phyloP scores from a whole-genome alignment of 2,797 vertebrate genomes.

The Protonibea diacanthus region DNA sequence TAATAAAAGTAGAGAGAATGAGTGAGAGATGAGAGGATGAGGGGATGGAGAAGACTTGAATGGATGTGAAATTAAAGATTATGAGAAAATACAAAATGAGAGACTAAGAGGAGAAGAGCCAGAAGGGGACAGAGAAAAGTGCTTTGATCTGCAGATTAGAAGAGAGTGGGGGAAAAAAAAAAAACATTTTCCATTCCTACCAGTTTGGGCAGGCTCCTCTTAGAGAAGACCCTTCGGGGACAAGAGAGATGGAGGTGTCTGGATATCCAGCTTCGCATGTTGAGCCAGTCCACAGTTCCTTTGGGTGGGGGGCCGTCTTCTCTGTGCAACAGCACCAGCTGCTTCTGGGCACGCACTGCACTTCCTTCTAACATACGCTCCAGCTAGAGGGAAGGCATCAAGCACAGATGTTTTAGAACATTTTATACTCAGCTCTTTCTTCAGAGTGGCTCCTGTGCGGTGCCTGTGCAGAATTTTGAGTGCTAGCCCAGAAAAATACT shows the following conservation, averaged over 20 bases:
- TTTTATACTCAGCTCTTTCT: constrained; percentile 17
- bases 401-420: constrained; percentile 49
- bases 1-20: neutral
- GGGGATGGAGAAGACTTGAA: neutral
- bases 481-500: neutral
- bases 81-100: neutral
- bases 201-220: constrained; percentile 92
- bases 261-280: constrained; percentile 97
- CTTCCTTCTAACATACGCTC: constrained; percentile 96
- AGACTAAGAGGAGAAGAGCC: neutral
- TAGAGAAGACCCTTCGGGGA: constrained; percentile 93
- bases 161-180: neutral
- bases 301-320: constrained; percentile 92
- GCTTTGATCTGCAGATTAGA: constrained; percentile 24
- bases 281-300: constrained; percentile 95
- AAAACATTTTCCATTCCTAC: constrained; percentile 71
- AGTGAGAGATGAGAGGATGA: neutral
- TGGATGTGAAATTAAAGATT: neutral
- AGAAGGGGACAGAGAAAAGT: constrained; percentile 1
- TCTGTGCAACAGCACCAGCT: constrained; percentile 91
- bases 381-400: constrained; percentile 80
- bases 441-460: constrained; percentile 3
- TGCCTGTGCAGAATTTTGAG: constrained; percentile 9
- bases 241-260: constrained; percentile 95
- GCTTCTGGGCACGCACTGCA: constrained; percentile 95